A percentile compares a stretch with the other conserved stretches of the same genome.
These are phyloP conservation scores for Cephalopterus ornatus DNA, from an alignment of 2,113 vertebrate genomes.

Conservation along the genomic window DNA sequence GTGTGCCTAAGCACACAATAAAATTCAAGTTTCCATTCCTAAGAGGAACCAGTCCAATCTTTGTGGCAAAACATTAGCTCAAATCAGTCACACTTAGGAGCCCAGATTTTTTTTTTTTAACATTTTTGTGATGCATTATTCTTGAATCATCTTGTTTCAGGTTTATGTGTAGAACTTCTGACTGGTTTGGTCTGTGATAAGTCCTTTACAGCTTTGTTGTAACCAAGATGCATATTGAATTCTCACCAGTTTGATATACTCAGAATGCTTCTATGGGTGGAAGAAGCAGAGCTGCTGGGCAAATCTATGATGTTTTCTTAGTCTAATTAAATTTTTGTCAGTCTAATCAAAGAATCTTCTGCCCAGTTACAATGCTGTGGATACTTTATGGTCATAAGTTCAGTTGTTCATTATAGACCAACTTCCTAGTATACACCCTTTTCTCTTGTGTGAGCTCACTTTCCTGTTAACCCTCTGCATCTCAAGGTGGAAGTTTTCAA, in stretches of 20 bases:
- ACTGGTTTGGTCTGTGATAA: neutral
- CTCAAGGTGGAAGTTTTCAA: neutral
- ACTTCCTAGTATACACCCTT: neutral
- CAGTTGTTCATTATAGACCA: neutral
- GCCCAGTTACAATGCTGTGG: neutral
- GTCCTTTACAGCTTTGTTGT: neutral
- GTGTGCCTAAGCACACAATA: neutral
- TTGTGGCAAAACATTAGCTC: neutral
- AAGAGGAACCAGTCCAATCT: neutral
- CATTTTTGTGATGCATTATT: neutral
- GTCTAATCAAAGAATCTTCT: neutral
- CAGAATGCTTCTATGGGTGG: neutral
- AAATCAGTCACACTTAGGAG: neutral
- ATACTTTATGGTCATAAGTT: neutral
- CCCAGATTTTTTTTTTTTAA: neutral
- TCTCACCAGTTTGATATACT: neutral
- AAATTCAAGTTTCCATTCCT: neutral
- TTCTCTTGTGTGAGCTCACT: neutral
- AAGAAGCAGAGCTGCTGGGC: neutral
- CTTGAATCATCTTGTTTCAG: neutral
- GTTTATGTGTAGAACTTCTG: neutral
- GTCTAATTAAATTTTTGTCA: neutral
- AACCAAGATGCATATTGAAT: neutral
- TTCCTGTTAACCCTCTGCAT: neutral
- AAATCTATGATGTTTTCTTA: neutral